Base-by-base conservation (phyloP, 2,797 vertebrate genomes). In the Apodemus agrarius region DNA sequence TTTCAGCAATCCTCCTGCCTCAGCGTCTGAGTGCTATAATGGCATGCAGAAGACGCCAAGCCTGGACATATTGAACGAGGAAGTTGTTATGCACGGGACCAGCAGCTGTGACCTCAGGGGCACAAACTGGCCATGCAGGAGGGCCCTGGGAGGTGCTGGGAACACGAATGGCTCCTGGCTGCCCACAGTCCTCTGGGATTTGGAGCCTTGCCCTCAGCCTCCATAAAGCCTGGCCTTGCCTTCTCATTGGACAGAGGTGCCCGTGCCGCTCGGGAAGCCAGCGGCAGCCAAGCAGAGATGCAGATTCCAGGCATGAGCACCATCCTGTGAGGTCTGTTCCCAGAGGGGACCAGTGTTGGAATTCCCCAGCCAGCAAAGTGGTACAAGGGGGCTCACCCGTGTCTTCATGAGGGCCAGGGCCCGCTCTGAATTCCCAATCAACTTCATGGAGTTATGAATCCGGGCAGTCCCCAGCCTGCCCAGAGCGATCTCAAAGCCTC, bases 401-500 rank as follows among this genome's bases (percentile, higher is more conserved):
- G 98, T 94, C 93, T 98, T 98, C 98, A 98, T 98, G 88, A 98
- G 98, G 0, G 90, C 95, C 96, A 98, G 95, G 0, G 98, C 98
- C 85, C 98, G 95, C 95, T 98, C 98, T 0, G 98, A 97, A 72
- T 90, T 89, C 88, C 98, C 98, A 0, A 98, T 97, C 75, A 98
- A 97, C 82, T 98, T 67, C 98, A 98, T 98, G 90, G 98, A 98
- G 93, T 98, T 98, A 59, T 98, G 98, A 52, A 98, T 98, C 87
- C 98, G 96, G 46, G 98, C 98, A 0, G 98, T 98, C 11, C 98
- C 98, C 26, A 98, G 97, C 54, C 98, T 93, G 61, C 98, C 98
- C 94, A 98, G 98, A n/a, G 98, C 97, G 0, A 98, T 98, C 96
- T 98, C 97, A 54, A 98, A 98, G 46, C 98, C 98, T 14, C 90